Percentiles rank a stretch among this genome's conserved stretches.
These are phyloP conservation scores for Sparus aurata DNA, from an alignment of 2,797 vertebrate species.

Conservation along the genomic window DNA sequence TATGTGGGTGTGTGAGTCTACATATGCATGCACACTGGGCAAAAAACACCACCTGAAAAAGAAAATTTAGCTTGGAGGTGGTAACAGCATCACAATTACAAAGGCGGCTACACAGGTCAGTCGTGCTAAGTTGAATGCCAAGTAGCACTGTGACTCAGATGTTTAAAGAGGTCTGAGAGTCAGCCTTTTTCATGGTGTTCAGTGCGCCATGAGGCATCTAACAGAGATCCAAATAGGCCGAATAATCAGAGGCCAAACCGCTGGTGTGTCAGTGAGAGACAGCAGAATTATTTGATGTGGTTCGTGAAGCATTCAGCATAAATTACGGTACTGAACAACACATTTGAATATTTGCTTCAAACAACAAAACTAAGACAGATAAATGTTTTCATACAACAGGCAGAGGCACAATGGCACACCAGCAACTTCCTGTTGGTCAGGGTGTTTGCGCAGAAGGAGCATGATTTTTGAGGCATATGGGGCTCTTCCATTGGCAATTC, in stretches of 20 bases:
- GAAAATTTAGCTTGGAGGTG: constrained; percentile 32
- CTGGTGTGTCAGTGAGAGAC: constrained; percentile 17
- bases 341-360: constrained; percentile 9
- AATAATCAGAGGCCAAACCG: constrained; percentile 52
- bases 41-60: constrained; percentile 38
- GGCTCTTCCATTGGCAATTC: too few relatives aligned
- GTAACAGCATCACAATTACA: constrained; percentile 56
- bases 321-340: not conserved
- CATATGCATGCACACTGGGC: constrained; percentile 51
- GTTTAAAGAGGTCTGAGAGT: constrained; percentile 39
- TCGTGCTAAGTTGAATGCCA: constrained; percentile 47
- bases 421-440: not conserved
- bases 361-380: not conserved
- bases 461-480: not conserved
- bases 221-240: constrained; percentile 29
- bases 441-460: not conserved
- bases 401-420: not conserved
- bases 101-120: constrained; percentile 47
- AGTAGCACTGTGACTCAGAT: constrained; percentile 48
- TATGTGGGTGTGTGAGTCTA: constrained; percentile 27
- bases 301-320: constrained; percentile 4
- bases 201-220: constrained; percentile 31
- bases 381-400: constrained; percentile 12
- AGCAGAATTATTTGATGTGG: constrained; percentile 11
- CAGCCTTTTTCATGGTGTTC: constrained; percentile 29